Percentiles rank a stretch among this genome's conserved stretches.
Evolutionary conservation across 2,797 vertebrate genomes (phyloP).

Genomic region (Spinus olivaceus): DNA sequence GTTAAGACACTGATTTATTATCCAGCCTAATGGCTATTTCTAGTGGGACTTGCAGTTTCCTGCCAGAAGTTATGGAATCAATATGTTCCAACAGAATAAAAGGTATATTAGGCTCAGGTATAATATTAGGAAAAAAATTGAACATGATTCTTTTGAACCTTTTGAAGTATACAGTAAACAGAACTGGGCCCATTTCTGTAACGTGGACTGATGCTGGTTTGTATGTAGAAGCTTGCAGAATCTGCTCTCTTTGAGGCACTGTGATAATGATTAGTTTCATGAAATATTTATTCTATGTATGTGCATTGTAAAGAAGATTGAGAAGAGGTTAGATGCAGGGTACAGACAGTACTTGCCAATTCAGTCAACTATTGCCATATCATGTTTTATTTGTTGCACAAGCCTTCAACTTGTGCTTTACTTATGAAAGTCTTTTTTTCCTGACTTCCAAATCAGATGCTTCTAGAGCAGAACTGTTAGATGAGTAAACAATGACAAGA

Average conservation of each 20-base stretch:
- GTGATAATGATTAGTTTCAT: not conserved
- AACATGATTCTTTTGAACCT: not conserved
- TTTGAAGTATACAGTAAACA: not conserved
- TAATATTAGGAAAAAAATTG: not conserved
- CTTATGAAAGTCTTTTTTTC: not conserved
- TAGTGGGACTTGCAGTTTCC: not conserved
- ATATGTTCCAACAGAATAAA: not conserved
- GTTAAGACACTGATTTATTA: conserved; percentile 28
- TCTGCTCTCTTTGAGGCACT: not conserved
- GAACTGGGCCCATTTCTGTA: not conserved
- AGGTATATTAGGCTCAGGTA: not conserved
- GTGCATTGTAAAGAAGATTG: not conserved
- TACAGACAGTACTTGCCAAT: not conserved
- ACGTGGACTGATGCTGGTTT: not conserved
- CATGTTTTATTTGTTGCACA: not conserved
- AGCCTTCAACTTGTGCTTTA: not conserved
- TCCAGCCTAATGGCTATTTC: not conserved
- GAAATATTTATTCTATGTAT: not conserved
- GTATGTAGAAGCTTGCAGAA: not conserved
- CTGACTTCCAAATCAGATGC: not conserved
- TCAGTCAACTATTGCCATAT: not conserved
- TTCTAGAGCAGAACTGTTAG: not conserved
- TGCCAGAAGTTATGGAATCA: not conserved
- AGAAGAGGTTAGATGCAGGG: not conserved
- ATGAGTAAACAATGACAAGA: not conserved